Conservation (phyloP, 2,113 vertebrate species). For the Oxyura jamaicensis region DNA sequence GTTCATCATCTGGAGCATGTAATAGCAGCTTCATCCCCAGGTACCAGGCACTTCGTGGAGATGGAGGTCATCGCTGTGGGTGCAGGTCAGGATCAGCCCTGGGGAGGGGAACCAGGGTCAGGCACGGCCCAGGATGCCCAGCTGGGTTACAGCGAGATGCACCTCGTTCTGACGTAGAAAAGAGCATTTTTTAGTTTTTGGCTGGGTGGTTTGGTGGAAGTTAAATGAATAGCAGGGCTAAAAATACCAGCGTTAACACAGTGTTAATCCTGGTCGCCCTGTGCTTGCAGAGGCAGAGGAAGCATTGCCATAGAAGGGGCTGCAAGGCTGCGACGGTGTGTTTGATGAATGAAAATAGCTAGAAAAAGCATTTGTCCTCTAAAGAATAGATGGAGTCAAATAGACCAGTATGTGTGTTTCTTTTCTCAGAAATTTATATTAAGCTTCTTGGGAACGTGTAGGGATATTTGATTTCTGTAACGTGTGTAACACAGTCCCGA, state of each 20-base stretch:
- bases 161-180: neutral
- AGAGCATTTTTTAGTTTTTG: neutral
- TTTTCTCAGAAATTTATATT: neutral
- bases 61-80: accelerated
- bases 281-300: neutral
- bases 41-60: neutral
- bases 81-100: neutral
- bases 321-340: neutral
- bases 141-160: neutral
- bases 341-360: conserved; percentile 38
- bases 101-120: neutral
- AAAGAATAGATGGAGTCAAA: neutral
- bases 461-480: neutral
- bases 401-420: neutral
- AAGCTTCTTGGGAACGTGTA: neutral
- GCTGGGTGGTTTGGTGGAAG: neutral
- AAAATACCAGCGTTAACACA: neutral
- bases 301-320: conserved; percentile 38
- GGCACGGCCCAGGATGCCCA: neutral
- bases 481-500: neutral
- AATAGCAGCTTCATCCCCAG: neutral
- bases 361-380: neutral
- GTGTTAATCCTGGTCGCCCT: neutral
- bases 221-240: neutral
- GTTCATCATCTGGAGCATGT: neutral